A percentile compares a stretch with the other conserved stretches of the same genome.
Evolutionary conservation across 2,888 invertebrate species (phyloP).

Genomic region (Cerastis rubricosa): DNA sequence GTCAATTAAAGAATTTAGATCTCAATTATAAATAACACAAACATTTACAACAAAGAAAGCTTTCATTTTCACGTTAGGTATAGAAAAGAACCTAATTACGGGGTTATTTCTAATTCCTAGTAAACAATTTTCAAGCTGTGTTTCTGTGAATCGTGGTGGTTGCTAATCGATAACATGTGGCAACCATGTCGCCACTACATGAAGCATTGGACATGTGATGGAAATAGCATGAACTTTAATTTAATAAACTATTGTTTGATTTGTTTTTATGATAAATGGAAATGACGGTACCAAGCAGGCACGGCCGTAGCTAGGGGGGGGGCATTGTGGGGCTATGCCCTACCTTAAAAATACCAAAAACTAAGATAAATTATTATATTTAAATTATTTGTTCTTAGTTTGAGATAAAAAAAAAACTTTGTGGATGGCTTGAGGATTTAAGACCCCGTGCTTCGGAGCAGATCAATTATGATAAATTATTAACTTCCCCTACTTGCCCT

Average conservation of each 20-base stretch:
- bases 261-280: neutral
- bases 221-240: constrained; percentile 9
- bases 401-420: no score
- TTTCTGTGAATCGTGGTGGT: constrained; percentile 48
- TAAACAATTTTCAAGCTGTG: constrained; percentile 38
- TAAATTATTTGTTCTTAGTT: no score
- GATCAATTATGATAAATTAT: no score
- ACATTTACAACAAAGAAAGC: constrained; percentile 23
- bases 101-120: constrained; percentile 40
- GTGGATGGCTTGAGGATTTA: no score
- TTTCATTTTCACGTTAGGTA: constrained; percentile 5
- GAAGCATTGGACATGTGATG: neutral
- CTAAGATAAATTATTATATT: no score
- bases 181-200: constrained; percentile 15
- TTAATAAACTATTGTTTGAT: neutral
- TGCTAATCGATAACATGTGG: constrained; percentile 45
- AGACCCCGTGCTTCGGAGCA: no score
- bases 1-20: constrained; percentile 1
- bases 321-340: no score
- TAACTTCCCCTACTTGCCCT: no score
- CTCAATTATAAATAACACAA: constrained; percentile 24
- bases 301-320: no score
- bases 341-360: no score
- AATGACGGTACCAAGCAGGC: neutral
- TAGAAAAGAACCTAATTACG: constrained; percentile 12